These are phyloP conservation scores for Cylindroiulus punctatus DNA, from an alignment of 2,888 invertebrate genomes.

Conservation along the genomic window DNA sequence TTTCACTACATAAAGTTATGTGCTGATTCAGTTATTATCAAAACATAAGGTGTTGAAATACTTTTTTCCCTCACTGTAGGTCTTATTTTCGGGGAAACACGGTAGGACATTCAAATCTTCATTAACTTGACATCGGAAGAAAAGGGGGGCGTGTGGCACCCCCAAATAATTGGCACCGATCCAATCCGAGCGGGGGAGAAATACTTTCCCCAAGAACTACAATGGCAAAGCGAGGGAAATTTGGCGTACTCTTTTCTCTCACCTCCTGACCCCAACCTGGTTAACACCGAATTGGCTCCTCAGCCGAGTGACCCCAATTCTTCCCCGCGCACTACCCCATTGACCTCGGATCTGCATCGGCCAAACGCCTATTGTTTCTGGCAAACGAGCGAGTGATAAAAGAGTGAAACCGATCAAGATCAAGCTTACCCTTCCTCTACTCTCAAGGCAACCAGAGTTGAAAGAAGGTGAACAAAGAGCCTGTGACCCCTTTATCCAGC, in stretches of 20 bases:
- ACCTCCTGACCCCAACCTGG: constrained; percentile 22
- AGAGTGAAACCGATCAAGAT: constrained; percentile 37
- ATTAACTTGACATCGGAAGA: too few relatives aligned
- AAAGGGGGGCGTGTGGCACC: too few relatives aligned
- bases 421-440: neutral
- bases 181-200: too few relatives aligned
- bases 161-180: too few relatives aligned
- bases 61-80: too few relatives aligned
- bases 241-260: neutral
- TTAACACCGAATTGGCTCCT: neutral
- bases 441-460: neutral
- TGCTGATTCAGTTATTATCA: too few relatives aligned
- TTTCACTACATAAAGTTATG: too few relatives aligned
- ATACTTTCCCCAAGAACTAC: too few relatives aligned
- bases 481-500: neutral
- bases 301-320: constrained; percentile 37
- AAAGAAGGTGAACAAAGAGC: neutral
- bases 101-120: too few relatives aligned
- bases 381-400: neutral
- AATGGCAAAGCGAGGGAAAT: too few relatives aligned
- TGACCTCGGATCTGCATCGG: constrained; percentile 1
- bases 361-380: constrained; percentile 8
- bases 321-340: neutral
- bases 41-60: too few relatives aligned
- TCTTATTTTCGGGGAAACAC: too few relatives aligned